Evolutionary conservation across 2,113 vertebrate species (phyloP), one percentile per base, ranked within the genome.

Genomic region (Brachyistius frenatus): DNA sequence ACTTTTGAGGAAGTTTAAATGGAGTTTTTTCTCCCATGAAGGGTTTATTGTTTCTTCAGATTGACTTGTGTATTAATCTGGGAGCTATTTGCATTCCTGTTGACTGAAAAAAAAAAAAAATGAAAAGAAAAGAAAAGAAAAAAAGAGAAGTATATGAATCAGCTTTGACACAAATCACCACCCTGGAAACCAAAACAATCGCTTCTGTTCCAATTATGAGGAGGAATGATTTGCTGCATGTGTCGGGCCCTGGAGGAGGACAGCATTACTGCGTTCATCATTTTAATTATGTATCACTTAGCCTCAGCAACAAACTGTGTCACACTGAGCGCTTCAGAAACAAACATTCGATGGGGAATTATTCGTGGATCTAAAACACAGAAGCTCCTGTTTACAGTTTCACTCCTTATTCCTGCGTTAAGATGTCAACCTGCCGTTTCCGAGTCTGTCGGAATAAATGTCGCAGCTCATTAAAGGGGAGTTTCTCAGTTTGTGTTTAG

Each of bases 261-360:
- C 54, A 2, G 57, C 60, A 11, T 76, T 14, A 77, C 69, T 33
- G 37, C 9, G 5, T 63, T 78, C 72, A 68, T 83, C 71, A 68
- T 50, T 72, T 76, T 69, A 79, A 83, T 58, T 66, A 74, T 57
- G 60, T 10, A 23, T 73, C 36, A 71, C 41, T 78, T 32, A 23
- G 53, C 58, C 32, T 62, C 56, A 6, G 56, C 36, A 37, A 58
- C 50, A n/a, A 32, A 46, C 64, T n/a, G 31, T 0, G 32, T 5
- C 32, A 0, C 49, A 7, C 52, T 7, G 5, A 76, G 54, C 7
- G 58, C 39, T 70, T 5, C 10, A 13, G 6, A 23, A 55, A 50
- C 60, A 49, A 69, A 65, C 33, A 6, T 49, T 33, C 73, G 53
- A 36, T 30, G 8, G 53, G 31, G 57, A 3, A 1, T 35, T 46